phyloP scores from a whole-genome alignment of 1,140 invertebrate genomes.

The Dreissena rostriformis region DNA sequence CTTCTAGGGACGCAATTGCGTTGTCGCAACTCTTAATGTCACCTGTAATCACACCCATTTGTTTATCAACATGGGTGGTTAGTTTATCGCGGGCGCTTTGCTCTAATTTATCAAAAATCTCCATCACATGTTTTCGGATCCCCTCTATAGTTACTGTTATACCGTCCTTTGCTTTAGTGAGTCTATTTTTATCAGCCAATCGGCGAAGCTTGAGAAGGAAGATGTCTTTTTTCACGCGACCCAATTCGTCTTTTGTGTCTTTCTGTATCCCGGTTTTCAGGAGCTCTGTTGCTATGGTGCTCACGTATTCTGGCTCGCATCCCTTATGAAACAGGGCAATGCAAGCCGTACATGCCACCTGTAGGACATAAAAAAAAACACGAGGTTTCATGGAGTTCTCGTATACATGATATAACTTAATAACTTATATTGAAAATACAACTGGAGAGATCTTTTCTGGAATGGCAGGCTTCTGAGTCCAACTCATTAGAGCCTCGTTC shows the following conservation, averaged over 20 bases:
- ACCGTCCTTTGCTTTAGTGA: conserved; percentile 24
- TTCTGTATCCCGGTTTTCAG: conserved; percentile 22
- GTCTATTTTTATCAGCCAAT: conserved; percentile 26
- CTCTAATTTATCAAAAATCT: conserved; percentile 35
- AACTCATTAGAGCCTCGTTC: too few species aligned
- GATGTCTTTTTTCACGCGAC: conserved; percentile 26
- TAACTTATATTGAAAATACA: too few species aligned
- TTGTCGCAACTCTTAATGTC: conserved; percentile 35
- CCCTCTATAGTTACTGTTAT: conserved; percentile 6
- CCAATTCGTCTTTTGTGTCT: conserved; percentile 26
- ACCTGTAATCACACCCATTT: conserved; percentile 18
- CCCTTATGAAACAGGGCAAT: conserved; percentile 37
- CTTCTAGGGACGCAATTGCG: conserved; percentile 10
- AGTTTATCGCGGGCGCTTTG: conserved; percentile 13
- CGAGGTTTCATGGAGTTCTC: too few species aligned
- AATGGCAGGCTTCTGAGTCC: too few species aligned
- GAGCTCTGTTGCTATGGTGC: conserved; percentile 1
- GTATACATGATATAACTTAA: too few species aligned
- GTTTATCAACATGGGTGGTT: conserved; percentile 8
- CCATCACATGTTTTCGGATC: conserved; percentile 15
- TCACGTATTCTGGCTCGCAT: conserved; percentile 24
- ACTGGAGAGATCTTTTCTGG: too few species aligned
- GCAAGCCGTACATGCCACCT: conserved; percentile 38
- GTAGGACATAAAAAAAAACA: background rate
- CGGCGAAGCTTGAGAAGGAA: conserved; percentile 19